Evolutionary conservation across 2,113 vertebrate species (phyloP).

Genomic region (Tetraodon nigroviridis): DNA sequence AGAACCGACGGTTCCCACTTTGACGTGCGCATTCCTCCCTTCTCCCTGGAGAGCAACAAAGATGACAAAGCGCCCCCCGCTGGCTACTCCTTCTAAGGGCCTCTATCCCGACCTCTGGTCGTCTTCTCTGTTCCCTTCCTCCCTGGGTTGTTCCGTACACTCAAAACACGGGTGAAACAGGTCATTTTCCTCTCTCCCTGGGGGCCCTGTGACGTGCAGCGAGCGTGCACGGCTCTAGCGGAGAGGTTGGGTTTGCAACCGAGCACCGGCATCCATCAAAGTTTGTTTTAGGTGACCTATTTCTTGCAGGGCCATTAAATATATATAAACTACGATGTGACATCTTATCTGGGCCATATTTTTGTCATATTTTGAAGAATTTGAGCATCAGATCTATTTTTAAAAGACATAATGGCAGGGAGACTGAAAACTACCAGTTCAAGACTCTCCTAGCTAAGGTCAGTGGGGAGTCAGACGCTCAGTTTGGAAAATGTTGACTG

Average conservation of each 20-base stretch:
- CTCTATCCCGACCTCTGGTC: background rate
- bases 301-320: background rate
- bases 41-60: conserved; percentile 98
- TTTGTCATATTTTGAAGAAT: no score
- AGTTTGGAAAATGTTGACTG: conserved; percentile 3
- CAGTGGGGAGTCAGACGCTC: background rate
- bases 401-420: no score
- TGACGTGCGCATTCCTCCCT: conserved; percentile 95
- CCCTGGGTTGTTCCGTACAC: conserved; percentile 14
- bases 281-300: conserved; percentile 3
- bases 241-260: background rate
- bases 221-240: background rate
- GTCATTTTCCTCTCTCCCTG: background rate
- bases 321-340: no score
- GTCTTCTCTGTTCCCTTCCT: background rate
- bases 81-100: conserved; percentile 82
- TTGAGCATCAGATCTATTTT: no score
- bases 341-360: no score
- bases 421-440: no score
- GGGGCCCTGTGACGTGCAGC: no score
- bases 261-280: background rate
- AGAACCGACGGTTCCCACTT: conserved; percentile 94
- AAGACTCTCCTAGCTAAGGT: no score
- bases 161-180: conserved; percentile 12
- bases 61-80: conserved; percentile 96